phyloP scores from a whole-genome alignment of 2,888 invertebrate species.

The Dugesia japonica region DNA sequence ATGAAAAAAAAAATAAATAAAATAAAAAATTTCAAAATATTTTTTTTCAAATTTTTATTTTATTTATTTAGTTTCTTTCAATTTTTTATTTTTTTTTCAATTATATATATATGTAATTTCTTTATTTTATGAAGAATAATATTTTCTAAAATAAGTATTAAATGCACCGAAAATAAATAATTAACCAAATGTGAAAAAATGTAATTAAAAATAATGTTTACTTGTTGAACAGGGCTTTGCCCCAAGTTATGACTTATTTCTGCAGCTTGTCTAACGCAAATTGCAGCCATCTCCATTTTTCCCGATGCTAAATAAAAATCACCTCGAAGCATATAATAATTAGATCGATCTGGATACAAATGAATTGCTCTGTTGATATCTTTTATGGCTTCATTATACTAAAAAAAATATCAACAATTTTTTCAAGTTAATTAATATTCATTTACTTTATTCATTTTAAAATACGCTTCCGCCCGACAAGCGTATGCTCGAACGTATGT shows the following conservation, averaged over 20 bases:
- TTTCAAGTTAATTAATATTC: too few relatives aligned
- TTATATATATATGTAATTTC: too few relatives aligned
- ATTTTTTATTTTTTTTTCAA: too few relatives aligned
- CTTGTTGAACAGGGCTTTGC: conserved; percentile 42
- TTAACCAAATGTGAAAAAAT: too few relatives aligned
- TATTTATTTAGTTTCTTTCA: too few relatives aligned
- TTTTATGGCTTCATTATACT: conserved; percentile 43
- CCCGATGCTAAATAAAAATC: conserved; percentile 44
- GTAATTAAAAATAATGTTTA: not conserved
- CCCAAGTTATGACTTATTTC: conserved; percentile 40
- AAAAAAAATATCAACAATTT: too few relatives aligned
- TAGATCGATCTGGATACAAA: conserved; percentile 43
- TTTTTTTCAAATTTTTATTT: too few relatives aligned
- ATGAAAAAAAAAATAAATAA: too few relatives aligned
- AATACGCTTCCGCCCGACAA: conserved; percentile 45
- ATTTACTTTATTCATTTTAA: conserved; percentile 44
- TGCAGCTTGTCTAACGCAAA: conserved; percentile 45
- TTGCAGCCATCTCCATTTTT: conserved; percentile 45
- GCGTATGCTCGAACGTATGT: conserved; percentile 46
- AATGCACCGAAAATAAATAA: too few relatives aligned
- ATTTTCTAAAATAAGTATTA: too few relatives aligned
- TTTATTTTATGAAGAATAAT: too few relatives aligned
- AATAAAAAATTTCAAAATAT: too few relatives aligned
- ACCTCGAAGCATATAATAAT: conserved; percentile 46
- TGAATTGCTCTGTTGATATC: conserved; percentile 47